phyloP scores from a whole-genome alignment of 2,113 vertebrate genomes.

The Oxygymnocypris stewartii region DNA sequence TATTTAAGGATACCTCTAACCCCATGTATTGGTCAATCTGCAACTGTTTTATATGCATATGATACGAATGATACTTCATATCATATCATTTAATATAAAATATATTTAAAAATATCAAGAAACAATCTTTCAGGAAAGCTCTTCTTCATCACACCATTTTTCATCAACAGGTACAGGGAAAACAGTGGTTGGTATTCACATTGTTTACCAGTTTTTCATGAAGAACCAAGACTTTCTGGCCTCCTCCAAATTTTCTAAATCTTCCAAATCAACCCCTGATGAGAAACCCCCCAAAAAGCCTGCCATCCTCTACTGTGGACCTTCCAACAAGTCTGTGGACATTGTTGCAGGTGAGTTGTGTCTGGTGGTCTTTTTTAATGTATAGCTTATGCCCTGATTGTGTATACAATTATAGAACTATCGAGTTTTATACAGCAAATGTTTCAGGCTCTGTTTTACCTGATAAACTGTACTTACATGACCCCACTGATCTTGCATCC shows the following conservation, averaged over 20 bases:
- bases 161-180: conserved; percentile 70
- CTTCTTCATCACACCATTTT: background rate
- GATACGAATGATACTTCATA: too few species aligned
- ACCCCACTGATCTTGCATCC: background rate
- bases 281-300: conserved; percentile 59
- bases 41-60: too few species aligned
- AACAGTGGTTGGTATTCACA: conserved; percentile 78
- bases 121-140: too few species aligned
- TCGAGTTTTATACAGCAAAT: background rate
- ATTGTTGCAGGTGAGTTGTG: conserved; percentile 82
- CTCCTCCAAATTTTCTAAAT: background rate
- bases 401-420: too few species aligned
- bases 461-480: background rate
- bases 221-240: conserved; percentile 28
- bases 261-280: background rate
- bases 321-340: conserved; percentile 94
- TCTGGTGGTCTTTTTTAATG: background rate
- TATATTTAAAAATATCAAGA: too few species aligned
- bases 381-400: background rate
- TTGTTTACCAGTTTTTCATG: conserved; percentile 77
- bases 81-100: too few species aligned
- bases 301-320: conserved; percentile 89
- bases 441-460: background rate
- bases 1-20: too few species aligned
- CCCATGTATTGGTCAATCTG: too few species aligned